Base-by-base conservation (phyloP, 2,888 invertebrate species). In the Iphiclides podalirius region DNA sequence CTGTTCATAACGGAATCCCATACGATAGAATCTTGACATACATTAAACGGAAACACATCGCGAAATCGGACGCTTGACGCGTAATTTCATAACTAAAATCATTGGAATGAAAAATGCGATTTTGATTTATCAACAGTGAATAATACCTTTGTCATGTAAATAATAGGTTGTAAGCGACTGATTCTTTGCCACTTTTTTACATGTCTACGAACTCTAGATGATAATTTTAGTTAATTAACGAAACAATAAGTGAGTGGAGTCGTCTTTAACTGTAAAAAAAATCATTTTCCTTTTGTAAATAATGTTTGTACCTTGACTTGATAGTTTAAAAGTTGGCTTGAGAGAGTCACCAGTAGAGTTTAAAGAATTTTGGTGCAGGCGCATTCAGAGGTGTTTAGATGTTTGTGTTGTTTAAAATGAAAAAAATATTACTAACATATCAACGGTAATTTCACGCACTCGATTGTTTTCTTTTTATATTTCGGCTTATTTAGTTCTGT, bases 121-220 rank as follows among this genome's bases (percentile, higher is more conserved):
- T 53, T 52, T 50, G 47, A 52, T 56, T 47, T 23, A 31, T 44
- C 45, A 45, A 31, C 31, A 31, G 31, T 4, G n/a, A 12, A 11
- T 11, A 47, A 42, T 43, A 50, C 47, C 54, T 53, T 66, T 74
- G 70, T 75, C 71, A 72, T 86, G 86, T 87, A 86, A 60, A 87
- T 87, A 87, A 61, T 86, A 85, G 75, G 52, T 35, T 58, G 64
- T 86, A 86, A 86, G 85, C 67, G 81, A 83, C 81, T 82, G 81
- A 83, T 69, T 80, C 79, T 85, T 85, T 84, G 83, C 83, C 84
- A 86, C 86, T 86, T 87, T 87, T 87, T 84, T 87, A 87, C 79
- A 79, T 78, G 81, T 84, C 80, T 84, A 81, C 70, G 72, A 77
- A 70, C 65, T 75, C 55, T 58, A 72, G 72, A 62, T 64, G 64